Conservation (phyloP, 2,888 invertebrate genomes). For the Conomelus anceps region DNA sequence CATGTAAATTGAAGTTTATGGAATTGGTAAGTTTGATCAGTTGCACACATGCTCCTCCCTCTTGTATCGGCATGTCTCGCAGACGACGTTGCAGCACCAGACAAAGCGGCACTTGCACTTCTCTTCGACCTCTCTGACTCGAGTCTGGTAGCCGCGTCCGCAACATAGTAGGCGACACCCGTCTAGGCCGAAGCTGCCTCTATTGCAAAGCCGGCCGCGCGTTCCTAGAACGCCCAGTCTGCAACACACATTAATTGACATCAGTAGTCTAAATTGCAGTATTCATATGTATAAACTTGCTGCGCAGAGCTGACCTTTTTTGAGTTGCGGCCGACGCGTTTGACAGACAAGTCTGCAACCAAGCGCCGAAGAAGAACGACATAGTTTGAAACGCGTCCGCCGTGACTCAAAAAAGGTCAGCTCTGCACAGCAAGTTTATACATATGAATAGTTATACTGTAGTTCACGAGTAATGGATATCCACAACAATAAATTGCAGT, state of each 20-base stretch:
- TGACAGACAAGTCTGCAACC: too few relatives aligned
- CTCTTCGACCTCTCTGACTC: conserved; percentile 72
- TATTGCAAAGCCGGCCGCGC: conserved; percentile 72
- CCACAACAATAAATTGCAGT: too few relatives aligned
- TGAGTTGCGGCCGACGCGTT: too few relatives aligned
- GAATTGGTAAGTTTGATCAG: conserved; percentile 43
- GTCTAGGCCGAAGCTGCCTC: conserved; percentile 76
- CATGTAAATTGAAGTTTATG: too few relatives aligned
- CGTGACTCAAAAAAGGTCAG: too few relatives aligned
- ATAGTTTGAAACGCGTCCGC: too few relatives aligned
- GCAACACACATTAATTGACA: conserved; percentile 35
- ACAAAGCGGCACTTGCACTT: conserved; percentile 86
- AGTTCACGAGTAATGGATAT: too few relatives aligned
- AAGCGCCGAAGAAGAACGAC: too few relatives aligned
- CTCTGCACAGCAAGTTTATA: too few relatives aligned
- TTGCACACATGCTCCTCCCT: conserved; percentile 83
- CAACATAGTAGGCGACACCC: conserved; percentile 83
- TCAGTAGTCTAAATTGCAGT: neutral
- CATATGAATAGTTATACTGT: too few relatives aligned
- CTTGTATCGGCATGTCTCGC: conserved; percentile 71
- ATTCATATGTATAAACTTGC: too few relatives aligned
- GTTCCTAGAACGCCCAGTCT: conserved; percentile 78
- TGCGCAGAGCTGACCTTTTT: too few relatives aligned
- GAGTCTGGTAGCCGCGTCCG: conserved; percentile 79
- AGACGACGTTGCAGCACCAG: conserved; percentile 86